These are phyloP conservation scores for Phaenicophaeus curvirostris DNA, from an alignment of 2,797 vertebrate species.

Conservation along the genomic window DNA sequence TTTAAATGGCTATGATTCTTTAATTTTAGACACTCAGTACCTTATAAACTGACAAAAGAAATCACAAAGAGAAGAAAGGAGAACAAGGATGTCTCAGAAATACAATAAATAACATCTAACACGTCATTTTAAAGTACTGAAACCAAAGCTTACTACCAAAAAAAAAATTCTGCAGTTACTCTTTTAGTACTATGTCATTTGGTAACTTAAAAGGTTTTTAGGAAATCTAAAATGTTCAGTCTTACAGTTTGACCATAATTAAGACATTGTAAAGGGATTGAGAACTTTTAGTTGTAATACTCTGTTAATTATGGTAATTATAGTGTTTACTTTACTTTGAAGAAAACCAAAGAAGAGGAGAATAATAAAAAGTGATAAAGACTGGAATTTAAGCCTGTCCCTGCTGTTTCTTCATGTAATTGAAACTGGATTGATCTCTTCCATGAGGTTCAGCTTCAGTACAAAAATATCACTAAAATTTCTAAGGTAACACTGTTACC, in stretches of 20 bases:
- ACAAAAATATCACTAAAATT: neutral
- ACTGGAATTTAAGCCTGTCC: neutral
- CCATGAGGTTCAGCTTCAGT: neutral
- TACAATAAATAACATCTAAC: neutral
- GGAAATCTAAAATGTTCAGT: neutral
- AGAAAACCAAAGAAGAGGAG: neutral
- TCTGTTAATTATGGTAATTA: neutral
- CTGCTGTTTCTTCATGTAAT: neutral
- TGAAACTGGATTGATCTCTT: neutral
- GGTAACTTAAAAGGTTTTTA: neutral
- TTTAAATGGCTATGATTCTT: neutral
- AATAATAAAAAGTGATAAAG: neutral
- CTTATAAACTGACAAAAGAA: neutral
- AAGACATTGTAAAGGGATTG: neutral
- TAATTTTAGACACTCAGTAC: neutral
- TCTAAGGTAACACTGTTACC: neutral
- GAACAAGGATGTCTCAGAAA: neutral
- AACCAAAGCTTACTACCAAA: neutral
- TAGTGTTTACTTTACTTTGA: neutral
- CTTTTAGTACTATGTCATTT: neutral
- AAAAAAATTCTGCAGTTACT: neutral
- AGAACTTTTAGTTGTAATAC: neutral
- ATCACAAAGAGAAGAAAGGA: neutral
- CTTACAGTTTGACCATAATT: neutral
- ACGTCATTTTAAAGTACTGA: neutral